Evolutionary conservation across 2,888 invertebrate genomes (phyloP).

Genomic region (Sarcophaga caerulescens): DNA sequence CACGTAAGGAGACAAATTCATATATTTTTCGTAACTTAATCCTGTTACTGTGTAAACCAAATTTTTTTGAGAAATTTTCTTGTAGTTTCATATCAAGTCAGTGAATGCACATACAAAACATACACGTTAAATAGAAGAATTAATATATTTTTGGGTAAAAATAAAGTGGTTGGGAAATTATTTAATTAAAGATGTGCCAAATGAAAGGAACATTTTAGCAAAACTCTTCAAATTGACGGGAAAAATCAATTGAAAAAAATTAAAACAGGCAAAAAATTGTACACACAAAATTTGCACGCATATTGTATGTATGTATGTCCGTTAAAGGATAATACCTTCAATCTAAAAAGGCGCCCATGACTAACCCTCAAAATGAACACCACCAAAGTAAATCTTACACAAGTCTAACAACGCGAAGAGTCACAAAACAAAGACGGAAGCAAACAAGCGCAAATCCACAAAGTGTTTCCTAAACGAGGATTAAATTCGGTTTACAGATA

Average conservation of each 20-base stretch:
- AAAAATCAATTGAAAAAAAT: constrained; percentile 70
- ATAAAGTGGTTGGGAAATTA: constrained; percentile 80
- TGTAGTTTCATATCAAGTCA: background rate
- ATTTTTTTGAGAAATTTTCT: constrained; percentile 45
- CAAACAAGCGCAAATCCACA: constrained; percentile 80
- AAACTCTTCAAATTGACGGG: constrained; percentile 60
- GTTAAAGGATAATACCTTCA: constrained; percentile 66
- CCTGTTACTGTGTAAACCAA: constrained; percentile 74
- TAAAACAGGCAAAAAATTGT: constrained; percentile 62
- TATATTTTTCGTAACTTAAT: constrained; percentile 76
- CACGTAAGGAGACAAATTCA: background rate
- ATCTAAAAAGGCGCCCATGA: constrained; percentile 57
- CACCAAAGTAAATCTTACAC: constrained; percentile 76
- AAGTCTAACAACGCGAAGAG: constrained; percentile 25
- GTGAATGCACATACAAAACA: constrained; percentile 52
- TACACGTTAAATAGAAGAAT: constrained; percentile 64
- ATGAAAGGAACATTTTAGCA: constrained; percentile 11
- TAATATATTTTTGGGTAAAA: constrained; percentile 71
- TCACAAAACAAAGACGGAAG: constrained; percentile 62
- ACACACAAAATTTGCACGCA: constrained; percentile 47
- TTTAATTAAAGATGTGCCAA: constrained; percentile 77
- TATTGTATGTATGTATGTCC: constrained; percentile 22
- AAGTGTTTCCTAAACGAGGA: constrained; percentile 81
- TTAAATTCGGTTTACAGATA: constrained; percentile 79
- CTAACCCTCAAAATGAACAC: constrained; percentile 59